phyloP scores from a whole-genome alignment of 2,113 vertebrate species.

The Hystrix brachyura region DNA sequence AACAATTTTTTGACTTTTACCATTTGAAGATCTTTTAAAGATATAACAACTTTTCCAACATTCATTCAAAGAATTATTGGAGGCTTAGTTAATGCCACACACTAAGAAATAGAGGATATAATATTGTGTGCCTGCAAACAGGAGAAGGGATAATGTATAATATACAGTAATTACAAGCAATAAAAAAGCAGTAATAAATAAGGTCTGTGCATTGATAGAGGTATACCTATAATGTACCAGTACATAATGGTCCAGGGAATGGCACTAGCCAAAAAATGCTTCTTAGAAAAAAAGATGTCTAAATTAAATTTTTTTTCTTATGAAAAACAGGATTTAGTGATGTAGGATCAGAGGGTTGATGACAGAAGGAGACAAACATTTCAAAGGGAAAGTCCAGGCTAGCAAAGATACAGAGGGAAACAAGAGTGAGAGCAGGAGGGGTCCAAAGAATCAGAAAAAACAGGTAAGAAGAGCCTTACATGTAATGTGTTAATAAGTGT shows the following conservation, averaged over 20 bases:
- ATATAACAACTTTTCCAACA: constrained; percentile 19
- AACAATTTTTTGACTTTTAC: constrained; percentile 39
- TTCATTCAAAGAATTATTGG: constrained; percentile 38
- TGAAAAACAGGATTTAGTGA: not conserved
- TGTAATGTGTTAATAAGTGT: not conserved
- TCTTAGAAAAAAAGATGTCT: constrained; percentile 43
- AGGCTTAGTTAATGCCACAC: constrained; percentile 16
- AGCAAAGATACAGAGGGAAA: constrained; percentile 25
- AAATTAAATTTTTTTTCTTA: not conserved
- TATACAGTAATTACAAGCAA: not conserved
- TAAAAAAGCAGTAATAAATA: constrained; percentile 40
- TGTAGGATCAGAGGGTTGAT: not conserved
- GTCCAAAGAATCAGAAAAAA: not conserved
- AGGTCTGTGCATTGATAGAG: not conserved
- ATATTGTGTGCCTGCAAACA: constrained; percentile 15
- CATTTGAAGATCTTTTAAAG: not conserved
- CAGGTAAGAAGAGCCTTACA: not conserved
- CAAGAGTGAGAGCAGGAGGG: not conserved
- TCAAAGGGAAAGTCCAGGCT: not conserved
- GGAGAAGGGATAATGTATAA: not conserved
- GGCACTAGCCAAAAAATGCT: not conserved
- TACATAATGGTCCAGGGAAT: not conserved
- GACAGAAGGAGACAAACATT: not conserved
- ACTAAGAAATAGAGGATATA: constrained; percentile 27
- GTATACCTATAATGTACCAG: not conserved